Evolutionary conservation across 2,113 vertebrate species (phyloP).

Genomic region (Brienomyrus brachyistius): DNA sequence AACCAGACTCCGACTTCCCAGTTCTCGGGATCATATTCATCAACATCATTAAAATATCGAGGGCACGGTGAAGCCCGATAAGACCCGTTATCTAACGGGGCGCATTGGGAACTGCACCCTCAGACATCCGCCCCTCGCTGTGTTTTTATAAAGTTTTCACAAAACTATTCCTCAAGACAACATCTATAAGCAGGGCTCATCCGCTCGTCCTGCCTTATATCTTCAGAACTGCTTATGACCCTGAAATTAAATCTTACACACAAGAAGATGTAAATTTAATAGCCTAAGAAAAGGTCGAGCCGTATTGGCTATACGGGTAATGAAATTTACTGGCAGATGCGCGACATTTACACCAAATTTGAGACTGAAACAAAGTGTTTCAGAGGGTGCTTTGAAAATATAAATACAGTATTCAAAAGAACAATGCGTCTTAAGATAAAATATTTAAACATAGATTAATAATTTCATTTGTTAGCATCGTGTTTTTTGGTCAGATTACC

Average conservation of each 20-base stretch:
- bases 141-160: background rate
- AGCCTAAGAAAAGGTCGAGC: background rate
- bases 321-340: background rate
- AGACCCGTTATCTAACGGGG: background rate
- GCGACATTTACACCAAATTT: background rate
- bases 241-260: background rate
- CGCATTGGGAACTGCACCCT: background rate
- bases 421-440: background rate
- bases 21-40: background rate
- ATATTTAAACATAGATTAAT: background rate
- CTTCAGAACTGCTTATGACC: background rate
- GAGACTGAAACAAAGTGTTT: background rate
- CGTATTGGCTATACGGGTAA: background rate
- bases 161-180: background rate
- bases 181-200: background rate
- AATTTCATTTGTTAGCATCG: background rate
- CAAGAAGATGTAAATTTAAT: background rate
- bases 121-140: background rate
- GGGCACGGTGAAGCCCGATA: background rate
- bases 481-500: background rate
- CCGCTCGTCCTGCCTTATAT: background rate
- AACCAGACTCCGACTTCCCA: background rate
- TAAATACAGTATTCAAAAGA: background rate
- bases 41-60: conserved; percentile 6
- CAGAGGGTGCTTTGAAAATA: background rate